Percentiles rank a stretch among this genome's conserved stretches.
These are phyloP conservation scores for Phodopus roborovskii DNA, from an alignment of 2,113 vertebrate genomes.

Conservation along the genomic window DNA sequence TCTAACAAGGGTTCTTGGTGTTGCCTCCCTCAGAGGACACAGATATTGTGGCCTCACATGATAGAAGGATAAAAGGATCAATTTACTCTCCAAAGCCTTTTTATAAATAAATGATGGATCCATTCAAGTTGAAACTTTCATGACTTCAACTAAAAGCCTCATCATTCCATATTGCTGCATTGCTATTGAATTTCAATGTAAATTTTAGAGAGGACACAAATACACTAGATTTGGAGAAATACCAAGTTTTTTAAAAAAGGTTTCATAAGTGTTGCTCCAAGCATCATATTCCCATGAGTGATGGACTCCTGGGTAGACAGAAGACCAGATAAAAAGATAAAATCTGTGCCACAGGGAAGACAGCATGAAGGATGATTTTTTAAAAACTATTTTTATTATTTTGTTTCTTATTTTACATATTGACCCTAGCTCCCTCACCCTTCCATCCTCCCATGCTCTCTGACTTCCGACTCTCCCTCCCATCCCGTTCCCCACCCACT, in stretches of 20 bases:
- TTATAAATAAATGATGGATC: not conserved
- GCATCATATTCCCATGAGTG: not conserved
- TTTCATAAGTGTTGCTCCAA: not conserved
- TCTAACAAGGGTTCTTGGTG: not conserved
- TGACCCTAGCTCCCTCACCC: no score
- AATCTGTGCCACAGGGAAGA: not conserved
- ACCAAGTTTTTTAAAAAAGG: not conserved
- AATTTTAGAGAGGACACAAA: not conserved
- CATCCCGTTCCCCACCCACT: no score
- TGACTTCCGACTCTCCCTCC: no score
- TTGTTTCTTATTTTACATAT: no score
- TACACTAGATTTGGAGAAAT: not conserved
- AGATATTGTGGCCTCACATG: not conserved
- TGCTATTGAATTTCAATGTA: not conserved
- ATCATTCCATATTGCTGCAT: not conserved
- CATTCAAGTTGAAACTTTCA: not conserved
- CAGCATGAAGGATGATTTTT: not conserved
- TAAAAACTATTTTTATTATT: no score
- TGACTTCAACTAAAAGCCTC: not conserved
- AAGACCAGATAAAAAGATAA: not conserved
- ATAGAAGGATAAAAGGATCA: not conserved
- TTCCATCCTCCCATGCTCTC: no score
- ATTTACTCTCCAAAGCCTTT: not conserved
- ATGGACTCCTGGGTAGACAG: not conserved
- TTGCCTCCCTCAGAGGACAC: not conserved